These are phyloP conservation scores for Erebia aethiops DNA, from an alignment of 2,888 invertebrate species.

Conservation along the genomic window DNA sequence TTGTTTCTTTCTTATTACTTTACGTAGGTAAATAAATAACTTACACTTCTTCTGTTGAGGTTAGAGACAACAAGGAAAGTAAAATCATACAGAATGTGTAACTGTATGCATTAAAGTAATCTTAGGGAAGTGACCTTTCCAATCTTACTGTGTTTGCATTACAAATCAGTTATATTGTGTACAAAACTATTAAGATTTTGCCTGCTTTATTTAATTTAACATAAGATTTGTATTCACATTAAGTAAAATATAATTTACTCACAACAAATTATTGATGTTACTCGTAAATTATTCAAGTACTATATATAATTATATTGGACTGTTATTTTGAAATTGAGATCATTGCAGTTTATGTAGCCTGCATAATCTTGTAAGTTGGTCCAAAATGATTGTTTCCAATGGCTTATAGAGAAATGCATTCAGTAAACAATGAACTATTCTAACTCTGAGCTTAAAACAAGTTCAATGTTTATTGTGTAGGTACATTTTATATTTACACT, in stretches of 20 bases:
- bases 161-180: constrained; percentile 18
- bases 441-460: too few relatives aligned
- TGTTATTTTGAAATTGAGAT: too few relatives aligned
- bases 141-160: constrained; percentile 20
- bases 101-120: neutral
- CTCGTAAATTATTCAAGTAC: too few relatives aligned
- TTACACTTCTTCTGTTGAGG: neutral
- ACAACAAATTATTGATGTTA: neutral
- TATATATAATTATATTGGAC: too few relatives aligned
- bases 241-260: neutral
- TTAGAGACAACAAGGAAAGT: constrained; percentile 22
- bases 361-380: too few relatives aligned
- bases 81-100: neutral
- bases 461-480: too few relatives aligned
- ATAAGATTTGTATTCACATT: constrained; percentile 1
- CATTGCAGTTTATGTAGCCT: too few relatives aligned
- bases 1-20: neutral
- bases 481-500: too few relatives aligned
- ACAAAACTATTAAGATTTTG: neutral
- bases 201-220: neutral
- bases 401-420: too few relatives aligned
- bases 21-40: constrained; percentile 1
- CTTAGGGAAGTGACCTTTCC: constrained; percentile 22
- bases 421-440: too few relatives aligned
- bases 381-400: too few relatives aligned